phyloP scores from a whole-genome alignment of 2,888 invertebrate species.

The Acleris literana region DNA sequence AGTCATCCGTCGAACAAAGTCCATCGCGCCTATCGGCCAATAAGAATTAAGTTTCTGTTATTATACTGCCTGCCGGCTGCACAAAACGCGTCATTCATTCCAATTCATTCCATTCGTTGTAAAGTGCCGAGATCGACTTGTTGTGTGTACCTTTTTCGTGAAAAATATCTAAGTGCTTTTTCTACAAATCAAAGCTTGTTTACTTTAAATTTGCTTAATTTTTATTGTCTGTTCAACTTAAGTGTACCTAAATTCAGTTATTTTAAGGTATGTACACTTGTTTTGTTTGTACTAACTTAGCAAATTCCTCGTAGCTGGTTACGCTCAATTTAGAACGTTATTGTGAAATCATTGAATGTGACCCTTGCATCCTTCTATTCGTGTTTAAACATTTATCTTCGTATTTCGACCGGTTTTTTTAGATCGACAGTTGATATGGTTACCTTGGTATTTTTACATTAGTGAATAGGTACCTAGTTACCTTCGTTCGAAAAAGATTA shows the following conservation, averaged over 20 bases:
- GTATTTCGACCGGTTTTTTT: neutral
- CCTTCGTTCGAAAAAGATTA: constrained; percentile 14
- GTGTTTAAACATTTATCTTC: constrained; percentile 2
- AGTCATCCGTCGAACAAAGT: constrained; percentile 42
- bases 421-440: neutral
- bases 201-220: constrained; percentile 8
- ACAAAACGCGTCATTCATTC: constrained; percentile 26
- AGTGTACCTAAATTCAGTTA: constrained; percentile 1
- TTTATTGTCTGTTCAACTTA: constrained; percentile 7
- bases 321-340: constrained; percentile 35
- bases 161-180: constrained; percentile 5
- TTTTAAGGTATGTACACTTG: constrained; percentile 17
- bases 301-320: constrained; percentile 13
- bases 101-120: constrained; percentile 8
- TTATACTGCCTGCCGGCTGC: constrained; percentile 27
- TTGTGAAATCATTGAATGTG: constrained; percentile 41
- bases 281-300: constrained; percentile 9
- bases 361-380: constrained; percentile 38
- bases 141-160: constrained; percentile 20
- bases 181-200: constrained; percentile 1
- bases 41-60: constrained; percentile 26
- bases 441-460: neutral
- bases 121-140: constrained; percentile 16
- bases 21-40: constrained; percentile 34
- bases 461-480: neutral